phyloP scores from a whole-genome alignment of 2,113 vertebrate species.

The Otolemur garnettii region DNA sequence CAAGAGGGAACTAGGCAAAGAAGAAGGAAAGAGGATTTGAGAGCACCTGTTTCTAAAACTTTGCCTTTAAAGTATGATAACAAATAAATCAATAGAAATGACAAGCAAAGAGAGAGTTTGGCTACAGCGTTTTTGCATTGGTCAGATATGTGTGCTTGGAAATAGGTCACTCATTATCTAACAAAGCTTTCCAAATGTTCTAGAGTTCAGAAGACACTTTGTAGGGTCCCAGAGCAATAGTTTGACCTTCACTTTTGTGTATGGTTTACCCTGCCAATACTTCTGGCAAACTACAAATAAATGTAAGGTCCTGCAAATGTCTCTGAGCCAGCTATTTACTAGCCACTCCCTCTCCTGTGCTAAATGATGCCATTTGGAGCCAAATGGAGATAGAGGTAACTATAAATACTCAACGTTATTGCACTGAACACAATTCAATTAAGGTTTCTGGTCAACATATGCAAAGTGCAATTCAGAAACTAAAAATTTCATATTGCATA shows the following conservation, averaged over 20 bases:
- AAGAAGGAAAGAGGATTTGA: background rate
- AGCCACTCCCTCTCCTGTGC: background rate
- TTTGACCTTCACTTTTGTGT: background rate
- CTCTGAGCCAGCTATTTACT: background rate
- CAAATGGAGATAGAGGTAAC: background rate
- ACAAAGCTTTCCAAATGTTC: background rate
- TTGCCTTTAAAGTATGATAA: background rate
- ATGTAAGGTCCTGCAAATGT: background rate
- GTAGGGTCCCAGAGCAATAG: background rate
- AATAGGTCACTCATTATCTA: background rate
- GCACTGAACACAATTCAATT: background rate
- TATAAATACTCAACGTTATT: background rate
- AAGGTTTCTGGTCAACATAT: background rate
- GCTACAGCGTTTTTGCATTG: background rate
- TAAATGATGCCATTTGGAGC: background rate
- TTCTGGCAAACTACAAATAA: background rate
- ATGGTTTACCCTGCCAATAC: background rate
- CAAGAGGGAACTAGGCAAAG: background rate
- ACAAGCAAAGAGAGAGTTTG: background rate
- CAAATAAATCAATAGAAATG: background rate
- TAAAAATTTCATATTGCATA: background rate
- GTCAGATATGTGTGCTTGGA: background rate
- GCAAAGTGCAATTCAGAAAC: background rate
- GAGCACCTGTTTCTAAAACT: background rate
- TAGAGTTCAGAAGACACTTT: background rate